Evolutionary conservation across 2,797 vertebrate species (phyloP), one percentile per base, ranked within the genome.

Genomic region (Vultur gryphus): DNA sequence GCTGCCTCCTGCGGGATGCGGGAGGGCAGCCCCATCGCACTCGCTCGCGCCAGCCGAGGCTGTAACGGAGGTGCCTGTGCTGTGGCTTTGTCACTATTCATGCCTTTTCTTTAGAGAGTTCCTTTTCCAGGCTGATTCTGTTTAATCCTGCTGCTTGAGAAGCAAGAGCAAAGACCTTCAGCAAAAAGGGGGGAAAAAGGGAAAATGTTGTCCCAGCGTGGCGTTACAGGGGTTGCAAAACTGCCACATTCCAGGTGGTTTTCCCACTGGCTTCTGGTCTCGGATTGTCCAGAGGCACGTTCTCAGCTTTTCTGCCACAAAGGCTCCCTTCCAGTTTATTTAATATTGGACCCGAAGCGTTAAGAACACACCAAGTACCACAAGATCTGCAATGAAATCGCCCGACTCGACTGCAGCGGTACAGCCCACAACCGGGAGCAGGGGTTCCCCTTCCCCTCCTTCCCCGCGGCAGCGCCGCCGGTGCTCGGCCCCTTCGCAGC

Each of bases 371-470:
- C 13, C 13, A 18, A 25, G 39, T 21, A 37, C 55, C 71, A 21
- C 6, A 0, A 59, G 25, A 35, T 10, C 31, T 26, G 4, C 37
- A 8, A 13, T 2, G 10, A 41, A 75, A 23, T 8, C 13, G 2
- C 31, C 20, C 2, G 13, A 6, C 12, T 29, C 3, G 2, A 13
- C 24, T 1, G 18, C 35, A 13, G 33, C 3, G 6, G 21, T 10
- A 11, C 7, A 21, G 15, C 37, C 37, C 41, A 14, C 18, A 12
- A 20, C 5, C 10, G 1, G 69, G 58, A 23, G 6, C 4, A 4
- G 59, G 46, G 33, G 35, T 25, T 65, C 35, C 46, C 44, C 37
- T 33, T 24, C 16, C 75, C 37, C 35, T 41, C 44, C 37, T 33
- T 24, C 54, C 54, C 72, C 13, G 2, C 9, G 1, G n/a, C 55